phyloP scores from a whole-genome alignment of 2,888 invertebrate genomes.

The Trachelus iudaicus region DNA sequence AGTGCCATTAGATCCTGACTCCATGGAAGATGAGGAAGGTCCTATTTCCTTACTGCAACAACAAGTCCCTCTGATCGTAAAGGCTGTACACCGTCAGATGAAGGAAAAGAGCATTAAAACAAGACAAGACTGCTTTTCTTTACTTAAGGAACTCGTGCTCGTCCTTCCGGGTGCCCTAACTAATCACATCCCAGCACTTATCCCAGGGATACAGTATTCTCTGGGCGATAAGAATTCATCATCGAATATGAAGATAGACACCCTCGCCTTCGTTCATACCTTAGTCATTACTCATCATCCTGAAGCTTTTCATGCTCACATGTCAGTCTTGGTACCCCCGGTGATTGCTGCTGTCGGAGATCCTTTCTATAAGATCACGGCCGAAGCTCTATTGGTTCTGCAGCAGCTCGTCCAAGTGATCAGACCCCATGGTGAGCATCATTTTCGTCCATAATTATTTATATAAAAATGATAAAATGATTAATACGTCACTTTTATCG shows the following conservation, averaged over 20 bases:
- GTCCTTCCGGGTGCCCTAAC: constrained; percentile 91
- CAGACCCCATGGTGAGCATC: constrained; percentile 77
- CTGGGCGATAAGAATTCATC: constrained; percentile 92
- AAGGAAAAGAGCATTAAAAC: constrained; percentile 88
- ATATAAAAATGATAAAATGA: background rate
- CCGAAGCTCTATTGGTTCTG: constrained; percentile 92
- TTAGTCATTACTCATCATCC: constrained; percentile 83
- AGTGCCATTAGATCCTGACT: constrained; percentile 75
- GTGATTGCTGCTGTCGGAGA: constrained; percentile 92
- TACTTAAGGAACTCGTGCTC: constrained; percentile 89
- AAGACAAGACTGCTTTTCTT: constrained; percentile 90
- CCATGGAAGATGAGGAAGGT: constrained; percentile 79
- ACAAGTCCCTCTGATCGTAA: constrained; percentile 83
- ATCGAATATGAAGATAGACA: constrained; percentile 98
- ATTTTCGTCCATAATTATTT: background rate
- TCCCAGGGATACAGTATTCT: constrained; percentile 91
- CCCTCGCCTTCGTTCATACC: constrained; percentile 90
- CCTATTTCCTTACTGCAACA: constrained; percentile 71
- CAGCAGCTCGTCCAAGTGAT: constrained; percentile 96
- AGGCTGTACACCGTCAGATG: constrained; percentile 89
- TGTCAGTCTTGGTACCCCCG: constrained; percentile 82
- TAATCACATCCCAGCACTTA: constrained; percentile 83
- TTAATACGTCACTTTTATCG: background rate
- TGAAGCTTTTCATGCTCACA: constrained; percentile 83
- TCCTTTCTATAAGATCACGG: constrained; percentile 98